Percentiles rank a stretch among this genome's conserved stretches.
These are phyloP conservation scores for Drosophila sucinea DNA, from an alignment of 1,140 invertebrate species.

Conservation along the genomic window DNA sequence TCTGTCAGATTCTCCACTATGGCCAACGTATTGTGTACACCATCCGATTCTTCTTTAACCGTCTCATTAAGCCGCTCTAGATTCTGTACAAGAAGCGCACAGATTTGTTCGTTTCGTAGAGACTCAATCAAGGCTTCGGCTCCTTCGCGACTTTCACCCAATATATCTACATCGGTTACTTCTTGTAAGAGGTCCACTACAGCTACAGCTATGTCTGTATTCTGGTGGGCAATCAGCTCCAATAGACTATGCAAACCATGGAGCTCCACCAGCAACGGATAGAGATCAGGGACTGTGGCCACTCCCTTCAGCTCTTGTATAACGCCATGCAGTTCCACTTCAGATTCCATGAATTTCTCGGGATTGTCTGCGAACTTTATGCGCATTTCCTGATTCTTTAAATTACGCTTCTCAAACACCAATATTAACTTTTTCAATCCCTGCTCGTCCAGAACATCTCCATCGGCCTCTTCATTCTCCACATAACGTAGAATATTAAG, in stretches of 20 bases:
- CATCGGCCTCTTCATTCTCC: constrained; percentile 91
- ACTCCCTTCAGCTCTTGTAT: constrained; percentile 97
- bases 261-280: constrained; percentile 95
- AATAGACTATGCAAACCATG: constrained; percentile 95
- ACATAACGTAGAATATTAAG: constrained; percentile 92
- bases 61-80: constrained; percentile 96
- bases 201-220: constrained; percentile 95
- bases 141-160: constrained; percentile 94
- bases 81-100: constrained; percentile 96
- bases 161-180: constrained; percentile 97
- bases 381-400: constrained; percentile 98
- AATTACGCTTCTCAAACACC: constrained; percentile 96
- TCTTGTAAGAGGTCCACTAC: constrained; percentile 94
- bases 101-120: constrained; percentile 94
- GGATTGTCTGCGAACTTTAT: constrained; percentile 99
- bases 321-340: constrained; percentile 96
- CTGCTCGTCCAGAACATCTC: constrained; percentile 92
- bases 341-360: constrained; percentile 99
- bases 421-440: constrained; percentile 94
- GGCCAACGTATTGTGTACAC: constrained; percentile 97
- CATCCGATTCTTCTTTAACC: constrained; percentile 97
- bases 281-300: constrained; percentile 97
- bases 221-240: constrained; percentile 97
- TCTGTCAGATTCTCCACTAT: constrained; percentile 97
- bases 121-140: constrained; percentile 90